These are phyloP conservation scores for Apostichopus leukothele DNA, from an alignment of 53 echinoderm and acorn worm species.

Conservation along the genomic window DNA sequence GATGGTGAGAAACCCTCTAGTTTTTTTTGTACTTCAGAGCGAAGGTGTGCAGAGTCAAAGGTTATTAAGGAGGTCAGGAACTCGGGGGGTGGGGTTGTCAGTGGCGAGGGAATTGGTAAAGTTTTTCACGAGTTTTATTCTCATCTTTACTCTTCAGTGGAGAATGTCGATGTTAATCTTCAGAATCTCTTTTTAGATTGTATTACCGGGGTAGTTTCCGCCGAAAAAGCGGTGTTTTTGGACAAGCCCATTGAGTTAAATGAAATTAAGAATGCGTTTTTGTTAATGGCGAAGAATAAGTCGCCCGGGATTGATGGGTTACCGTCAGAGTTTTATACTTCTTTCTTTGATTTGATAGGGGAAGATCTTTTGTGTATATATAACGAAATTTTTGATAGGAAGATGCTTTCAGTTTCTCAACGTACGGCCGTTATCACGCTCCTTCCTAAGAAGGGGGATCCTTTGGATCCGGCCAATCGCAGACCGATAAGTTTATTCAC, in stretches of 20 bases:
- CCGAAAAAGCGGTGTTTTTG: background rate
- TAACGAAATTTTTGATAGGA: constrained; percentile 20
- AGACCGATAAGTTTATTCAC: constrained; percentile 65
- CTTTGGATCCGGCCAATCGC: constrained; percentile 50
- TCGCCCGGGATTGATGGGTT: constrained; percentile 64
- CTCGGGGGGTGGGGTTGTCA: background rate
- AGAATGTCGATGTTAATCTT: background rate
- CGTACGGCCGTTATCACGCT: constrained; percentile 58
- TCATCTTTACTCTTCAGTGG: background rate
- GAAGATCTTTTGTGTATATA: constrained; percentile 48
- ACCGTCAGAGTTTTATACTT: constrained; percentile 51
- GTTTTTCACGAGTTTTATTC: constrained; percentile 24
- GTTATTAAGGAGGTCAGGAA: background rate
- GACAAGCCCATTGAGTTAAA: background rate
- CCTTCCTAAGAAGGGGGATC: constrained; percentile 64
- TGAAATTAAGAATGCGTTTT: background rate
- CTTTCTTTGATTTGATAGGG: constrained; percentile 12
- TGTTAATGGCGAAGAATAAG: constrained; percentile 39
- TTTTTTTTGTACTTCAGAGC: background rate
- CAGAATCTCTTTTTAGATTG: background rate
- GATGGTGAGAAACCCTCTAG: background rate
- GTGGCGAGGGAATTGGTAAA: background rate
- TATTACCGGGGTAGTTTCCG: background rate
- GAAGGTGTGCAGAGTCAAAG: background rate
- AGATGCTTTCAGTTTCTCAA: constrained; percentile 23